Percentiles rank a stretch among this genome's conserved stretches.
phyloP scores from a whole-genome alignment of 1,140 invertebrate species.

The Drosophila seguyi region DNA sequence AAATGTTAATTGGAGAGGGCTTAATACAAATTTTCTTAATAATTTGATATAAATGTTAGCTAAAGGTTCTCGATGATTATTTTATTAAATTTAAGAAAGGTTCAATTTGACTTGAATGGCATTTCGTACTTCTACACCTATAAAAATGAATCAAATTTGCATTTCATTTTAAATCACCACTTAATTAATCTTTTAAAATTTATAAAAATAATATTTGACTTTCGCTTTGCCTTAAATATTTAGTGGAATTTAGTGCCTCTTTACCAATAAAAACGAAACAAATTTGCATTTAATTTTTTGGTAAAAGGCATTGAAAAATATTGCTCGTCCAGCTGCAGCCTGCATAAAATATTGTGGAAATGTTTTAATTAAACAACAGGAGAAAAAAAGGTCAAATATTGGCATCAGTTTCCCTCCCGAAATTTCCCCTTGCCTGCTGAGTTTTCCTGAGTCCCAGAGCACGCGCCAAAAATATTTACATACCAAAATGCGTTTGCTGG shows the following conservation, averaged over 20 bases:
- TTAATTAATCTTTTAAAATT: slow-evolving; percentile 1
- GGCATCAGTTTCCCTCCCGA: slow-evolving; percentile 39
- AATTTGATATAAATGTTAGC: not conserved
- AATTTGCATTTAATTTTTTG: slow-evolving; percentile 64
- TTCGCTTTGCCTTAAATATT: slow-evolving; percentile 62
- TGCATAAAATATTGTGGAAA: slow-evolving; percentile 71
- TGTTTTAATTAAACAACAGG: slow-evolving; percentile 73
- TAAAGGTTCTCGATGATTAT: too few relatives aligned
- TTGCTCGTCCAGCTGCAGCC: slow-evolving; percentile 9
- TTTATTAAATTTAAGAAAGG: too few relatives aligned
- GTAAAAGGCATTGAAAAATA: slow-evolving; percentile 1
- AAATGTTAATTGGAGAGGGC: not conserved
- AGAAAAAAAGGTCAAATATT: slow-evolving; percentile 62
- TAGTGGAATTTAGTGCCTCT: slow-evolving; percentile 49
- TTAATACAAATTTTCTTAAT: not conserved
- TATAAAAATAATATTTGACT: slow-evolving; percentile 24
- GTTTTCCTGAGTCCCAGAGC: slow-evolving; percentile 12
- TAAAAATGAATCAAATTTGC: too few relatives aligned
- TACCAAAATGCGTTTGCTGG: slow-evolving; percentile 66
- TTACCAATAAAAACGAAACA: slow-evolving; percentile 23
- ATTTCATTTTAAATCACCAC: too few relatives aligned
- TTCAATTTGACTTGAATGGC: too few relatives aligned
- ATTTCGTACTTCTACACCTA: too few relatives aligned
- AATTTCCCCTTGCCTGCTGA: slow-evolving; percentile 1
- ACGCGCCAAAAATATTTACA: slow-evolving; percentile 71